Conservation (phyloP, 2,113 vertebrate species). For the Neolamprologus hecqui region DNA sequence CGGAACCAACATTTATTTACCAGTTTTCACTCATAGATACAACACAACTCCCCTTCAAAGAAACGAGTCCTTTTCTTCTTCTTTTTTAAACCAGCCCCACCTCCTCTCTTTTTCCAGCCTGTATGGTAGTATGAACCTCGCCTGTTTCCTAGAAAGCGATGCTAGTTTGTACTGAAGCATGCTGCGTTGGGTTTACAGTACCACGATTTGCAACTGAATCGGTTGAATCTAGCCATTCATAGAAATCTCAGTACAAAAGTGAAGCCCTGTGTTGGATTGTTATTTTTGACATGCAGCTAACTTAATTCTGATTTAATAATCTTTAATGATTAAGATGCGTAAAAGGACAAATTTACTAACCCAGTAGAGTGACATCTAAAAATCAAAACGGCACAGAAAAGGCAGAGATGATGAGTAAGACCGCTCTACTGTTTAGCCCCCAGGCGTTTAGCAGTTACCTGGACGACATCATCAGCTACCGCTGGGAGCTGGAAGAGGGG, state of each 20-base stretch:
- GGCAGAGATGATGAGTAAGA: background rate
- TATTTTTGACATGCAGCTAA: background rate
- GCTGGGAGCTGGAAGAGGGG: slow-evolving; percentile 96
- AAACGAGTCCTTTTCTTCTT: background rate
- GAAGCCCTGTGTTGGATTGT: background rate
- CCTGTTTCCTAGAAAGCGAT: background rate
- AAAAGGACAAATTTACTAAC: background rate
- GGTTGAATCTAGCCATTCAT: background rate
- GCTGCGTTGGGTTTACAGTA: background rate
- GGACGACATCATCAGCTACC: slow-evolving; percentile 96
- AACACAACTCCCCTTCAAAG: slow-evolving; percentile 1
- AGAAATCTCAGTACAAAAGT: background rate
- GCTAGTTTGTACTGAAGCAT: background rate
- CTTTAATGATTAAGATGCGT: background rate
- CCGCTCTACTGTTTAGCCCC: slow-evolving; percentile 62
- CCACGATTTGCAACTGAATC: background rate
- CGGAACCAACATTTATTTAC: slow-evolving; percentile 56
- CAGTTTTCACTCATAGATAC: background rate
- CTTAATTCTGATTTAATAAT: background rate
- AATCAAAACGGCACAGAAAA: rapidly evolving
- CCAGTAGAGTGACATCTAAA: background rate
- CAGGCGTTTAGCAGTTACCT: slow-evolving; percentile 90
- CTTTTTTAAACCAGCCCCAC: background rate
- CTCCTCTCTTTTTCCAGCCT: background rate
- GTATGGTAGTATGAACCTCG: slow-evolving; percentile 5